Percentiles rank a stretch among this genome's conserved stretches.
Conservation (phyloP, 2,113 vertebrate genomes). For the Platycercus adscitus region DNA sequence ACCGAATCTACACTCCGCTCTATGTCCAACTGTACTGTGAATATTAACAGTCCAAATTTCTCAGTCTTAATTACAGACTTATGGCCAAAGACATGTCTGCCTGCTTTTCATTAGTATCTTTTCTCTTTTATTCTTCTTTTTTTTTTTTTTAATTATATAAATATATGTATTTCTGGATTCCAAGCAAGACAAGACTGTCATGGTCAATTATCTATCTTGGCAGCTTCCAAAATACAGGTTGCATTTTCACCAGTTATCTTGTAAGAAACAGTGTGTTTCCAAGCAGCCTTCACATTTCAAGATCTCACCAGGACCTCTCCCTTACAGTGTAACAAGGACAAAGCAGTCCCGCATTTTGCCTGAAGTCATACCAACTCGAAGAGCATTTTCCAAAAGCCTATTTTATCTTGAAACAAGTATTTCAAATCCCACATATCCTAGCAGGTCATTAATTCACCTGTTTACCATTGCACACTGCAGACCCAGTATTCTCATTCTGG, state of each 20-base stretch:
- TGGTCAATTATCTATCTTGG: not conserved
- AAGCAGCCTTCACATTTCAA: not conserved
- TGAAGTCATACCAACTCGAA: not conserved
- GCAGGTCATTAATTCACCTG: not conserved
- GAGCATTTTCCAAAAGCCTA: not conserved
- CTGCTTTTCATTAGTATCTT: not conserved
- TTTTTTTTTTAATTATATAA: not conserved
- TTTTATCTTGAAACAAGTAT: not conserved
- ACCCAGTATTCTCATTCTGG: not conserved
- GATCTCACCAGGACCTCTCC: not conserved
- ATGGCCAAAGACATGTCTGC: accelerated
- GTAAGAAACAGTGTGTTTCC: not conserved
- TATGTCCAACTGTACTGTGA: not conserved
- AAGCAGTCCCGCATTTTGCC: not conserved
- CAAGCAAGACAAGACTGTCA: not conserved
- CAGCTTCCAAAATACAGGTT: not conserved
- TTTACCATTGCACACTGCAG: not conserved
- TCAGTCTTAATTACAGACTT: not conserved
- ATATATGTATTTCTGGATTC: not conserved
- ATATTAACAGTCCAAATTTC: not conserved
- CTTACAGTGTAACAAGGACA: not conserved
- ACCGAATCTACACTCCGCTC: not conserved
- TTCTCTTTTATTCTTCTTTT: not conserved
- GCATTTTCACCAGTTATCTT: not conserved
- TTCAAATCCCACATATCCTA: not conserved